Conservation (phyloP, 2,797 vertebrate genomes). For the Neosilurus hyrtlii region DNA sequence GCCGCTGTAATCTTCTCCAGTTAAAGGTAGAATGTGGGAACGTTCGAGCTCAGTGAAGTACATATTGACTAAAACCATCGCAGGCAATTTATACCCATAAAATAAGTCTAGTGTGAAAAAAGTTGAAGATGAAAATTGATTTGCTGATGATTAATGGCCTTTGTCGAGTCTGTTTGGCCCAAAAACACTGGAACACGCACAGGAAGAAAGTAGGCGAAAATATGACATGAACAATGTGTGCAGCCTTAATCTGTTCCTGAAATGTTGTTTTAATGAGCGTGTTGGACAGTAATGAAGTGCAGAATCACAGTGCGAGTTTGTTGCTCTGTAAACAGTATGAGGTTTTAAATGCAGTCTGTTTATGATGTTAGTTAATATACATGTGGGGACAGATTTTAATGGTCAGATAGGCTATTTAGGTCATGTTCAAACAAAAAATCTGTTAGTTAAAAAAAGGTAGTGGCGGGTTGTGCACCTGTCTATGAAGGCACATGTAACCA, state of each 20-base stretch:
- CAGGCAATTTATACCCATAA: slow-evolving; percentile 12
- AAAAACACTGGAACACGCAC: not conserved
- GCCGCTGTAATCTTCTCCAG: not conserved
- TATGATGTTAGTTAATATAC: not conserved
- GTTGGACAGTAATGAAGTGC: not conserved
- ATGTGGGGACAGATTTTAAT: not conserved
- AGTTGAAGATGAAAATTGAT: slow-evolving; percentile 32
- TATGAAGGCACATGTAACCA: too few species aligned
- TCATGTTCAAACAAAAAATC: too few species aligned
- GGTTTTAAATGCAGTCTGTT: not conserved
- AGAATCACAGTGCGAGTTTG: not conserved
- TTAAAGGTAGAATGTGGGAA: not conserved
- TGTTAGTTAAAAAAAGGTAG: too few species aligned
- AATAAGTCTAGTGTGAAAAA: slow-evolving; percentile 11
- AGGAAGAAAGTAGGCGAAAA: not conserved
- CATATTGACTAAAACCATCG: not conserved
- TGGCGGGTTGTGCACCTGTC: too few species aligned
- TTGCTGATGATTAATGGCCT: slow-evolving; percentile 16
- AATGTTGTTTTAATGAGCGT: not conserved
- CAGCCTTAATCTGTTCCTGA: not conserved
- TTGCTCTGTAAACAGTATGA: not conserved
- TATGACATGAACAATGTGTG: not conserved
- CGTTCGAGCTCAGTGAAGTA: not conserved
- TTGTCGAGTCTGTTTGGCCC: not conserved
- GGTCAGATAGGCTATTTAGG: too few species aligned